Conservation (phyloP, 2,797 vertebrate genomes). For the Centropyge bicolor region DNA sequence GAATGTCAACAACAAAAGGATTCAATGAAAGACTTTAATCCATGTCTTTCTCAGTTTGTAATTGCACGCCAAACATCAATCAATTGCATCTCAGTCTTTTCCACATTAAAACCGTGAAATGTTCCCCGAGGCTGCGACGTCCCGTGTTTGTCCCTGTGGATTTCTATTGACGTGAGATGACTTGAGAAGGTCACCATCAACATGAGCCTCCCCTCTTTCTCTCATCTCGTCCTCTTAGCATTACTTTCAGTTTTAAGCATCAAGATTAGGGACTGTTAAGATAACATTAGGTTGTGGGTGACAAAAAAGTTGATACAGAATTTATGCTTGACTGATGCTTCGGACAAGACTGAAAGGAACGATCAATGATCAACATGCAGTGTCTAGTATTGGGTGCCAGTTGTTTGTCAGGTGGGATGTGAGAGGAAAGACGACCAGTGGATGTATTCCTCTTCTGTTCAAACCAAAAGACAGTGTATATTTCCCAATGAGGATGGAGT, state of each 20-base stretch:
- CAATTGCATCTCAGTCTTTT: conserved; percentile 49
- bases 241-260: conserved; percentile 5
- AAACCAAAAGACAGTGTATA: too few relatives aligned
- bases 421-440: too few relatives aligned
- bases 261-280: too few relatives aligned
- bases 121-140: conserved; percentile 37
- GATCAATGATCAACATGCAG: background rate
- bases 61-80: conserved; percentile 55
- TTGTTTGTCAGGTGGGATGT: too few relatives aligned
- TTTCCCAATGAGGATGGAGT: too few relatives aligned
- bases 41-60: conserved; percentile 49
- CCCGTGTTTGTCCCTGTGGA: conserved; percentile 28
- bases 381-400: too few relatives aligned
- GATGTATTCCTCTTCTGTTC: too few relatives aligned
- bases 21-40: conserved; percentile 60
- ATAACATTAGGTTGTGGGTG: background rate
- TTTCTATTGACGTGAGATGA: conserved; percentile 47
- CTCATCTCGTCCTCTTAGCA: background rate
- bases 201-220: background rate
- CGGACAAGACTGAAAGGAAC: background rate
- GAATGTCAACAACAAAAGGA: conserved; percentile 67
- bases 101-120: conserved; percentile 40
- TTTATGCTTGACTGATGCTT: background rate
- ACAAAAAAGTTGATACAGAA: background rate
- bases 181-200: conserved; percentile 51